Percentiles rank a stretch among this genome's conserved stretches.
These are phyloP conservation scores for Caenorhabditis sp. DNA, from an alignment of 2,888 invertebrate genomes.

Conservation along the genomic window DNA sequence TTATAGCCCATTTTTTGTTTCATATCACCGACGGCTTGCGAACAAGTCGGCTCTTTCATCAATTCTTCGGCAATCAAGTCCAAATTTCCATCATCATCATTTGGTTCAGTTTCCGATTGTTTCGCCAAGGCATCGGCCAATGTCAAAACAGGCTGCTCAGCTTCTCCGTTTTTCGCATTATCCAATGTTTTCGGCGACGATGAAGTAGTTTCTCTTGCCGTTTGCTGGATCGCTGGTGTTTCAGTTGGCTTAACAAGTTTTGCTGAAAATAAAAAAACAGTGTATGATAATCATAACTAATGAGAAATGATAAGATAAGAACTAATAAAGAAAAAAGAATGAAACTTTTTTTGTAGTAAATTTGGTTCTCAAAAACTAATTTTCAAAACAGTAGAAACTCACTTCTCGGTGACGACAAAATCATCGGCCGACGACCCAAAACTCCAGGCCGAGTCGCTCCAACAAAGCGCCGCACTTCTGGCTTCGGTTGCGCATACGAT, in stretches of 20 bases:
- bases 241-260: no score
- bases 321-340: no score
- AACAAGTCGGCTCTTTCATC: constrained; percentile 11
- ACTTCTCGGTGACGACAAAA: background rate
- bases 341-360: no score
- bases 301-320: no score
- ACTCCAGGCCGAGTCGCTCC: background rate
- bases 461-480: background rate
- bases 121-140: constrained; percentile 19
- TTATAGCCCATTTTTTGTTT: constrained; percentile 4
- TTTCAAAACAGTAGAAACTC: no score
- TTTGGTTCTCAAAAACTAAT: no score
- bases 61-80: constrained; percentile 6
- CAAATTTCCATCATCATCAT: background rate
- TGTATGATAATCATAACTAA: no score
- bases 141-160: background rate
- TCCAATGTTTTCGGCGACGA: no score
- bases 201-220: no score
- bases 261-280: no score
- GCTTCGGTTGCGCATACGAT: background rate
- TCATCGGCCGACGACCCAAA: background rate
- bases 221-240: no score
- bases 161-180: background rate
- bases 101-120: constrained; percentile 2
- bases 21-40: constrained; percentile 20